Evolutionary conservation across 2,888 invertebrate genomes (phyloP), one percentile per base, ranked within the genome.

Genomic region (Agapetus fuscipes): DNA sequence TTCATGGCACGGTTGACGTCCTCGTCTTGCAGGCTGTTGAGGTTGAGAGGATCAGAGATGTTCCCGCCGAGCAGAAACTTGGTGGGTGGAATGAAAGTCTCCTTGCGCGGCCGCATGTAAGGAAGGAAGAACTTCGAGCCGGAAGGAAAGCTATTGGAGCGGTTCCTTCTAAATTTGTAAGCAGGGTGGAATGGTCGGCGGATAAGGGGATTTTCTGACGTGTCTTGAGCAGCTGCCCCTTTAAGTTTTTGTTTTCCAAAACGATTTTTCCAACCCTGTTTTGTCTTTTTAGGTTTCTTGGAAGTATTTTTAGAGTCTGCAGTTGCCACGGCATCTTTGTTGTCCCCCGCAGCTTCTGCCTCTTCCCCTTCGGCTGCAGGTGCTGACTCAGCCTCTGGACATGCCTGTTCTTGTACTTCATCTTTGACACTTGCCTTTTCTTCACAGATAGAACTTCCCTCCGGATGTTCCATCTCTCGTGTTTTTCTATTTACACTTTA

Each of bases 11-110:
- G 71, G 53, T 80, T 80, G 13, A 80, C 69, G 51, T 82, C 82
- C 57, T 84, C 84, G 58, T 85, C 82, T 61, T 83, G 88, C 52
- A 96, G 72, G 56, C 93, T 91, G 56, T 89, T 91, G 44, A 96
- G 64, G 66, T 96, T 96, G 30, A 96, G 64, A 0, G 95, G 96
- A 70, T 96, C 96, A 50, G 84, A 84, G 50, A 94, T 94, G 61
- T 91, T 95, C 6, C 95, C 96, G 30, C 95, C 96, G 2, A 95
- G 73, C 3, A 91, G 66, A 63, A 96, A 95, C 61, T 93, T 93
- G 1, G 90, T 90, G 1, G 95, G 94, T 35, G 90, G 82, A 53
- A 90, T 85, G 49, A 84, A 77, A 38, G 75, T 75, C 49, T 82
- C 78, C 53, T 83, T 83, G 49, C 83, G 78, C 34, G 81, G 72